phyloP scores from a whole-genome alignment of 2,113 vertebrate genomes.

The Maccullochella peelii region DNA sequence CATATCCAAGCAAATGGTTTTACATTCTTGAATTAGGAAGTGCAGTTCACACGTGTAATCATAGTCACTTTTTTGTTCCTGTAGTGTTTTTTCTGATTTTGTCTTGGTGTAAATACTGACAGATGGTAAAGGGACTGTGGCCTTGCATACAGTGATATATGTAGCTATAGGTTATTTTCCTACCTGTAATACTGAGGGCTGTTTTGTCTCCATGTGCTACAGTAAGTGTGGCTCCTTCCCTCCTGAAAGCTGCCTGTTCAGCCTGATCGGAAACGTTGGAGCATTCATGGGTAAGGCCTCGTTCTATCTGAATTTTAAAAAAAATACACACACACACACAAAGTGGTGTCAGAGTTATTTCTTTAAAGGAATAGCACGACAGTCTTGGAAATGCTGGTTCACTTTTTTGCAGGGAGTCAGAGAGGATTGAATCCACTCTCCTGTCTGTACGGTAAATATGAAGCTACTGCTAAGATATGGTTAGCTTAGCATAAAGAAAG shows the following conservation, averaged over 20 bases:
- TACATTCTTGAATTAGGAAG: not conserved
- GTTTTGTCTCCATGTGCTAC: constrained; percentile 41
- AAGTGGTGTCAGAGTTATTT: not conserved
- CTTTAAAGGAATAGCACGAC: not conserved
- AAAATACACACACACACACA: not conserved
- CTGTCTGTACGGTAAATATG: not conserved
- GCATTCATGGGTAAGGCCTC: constrained; percentile 92
- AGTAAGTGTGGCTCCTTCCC: constrained; percentile 94
- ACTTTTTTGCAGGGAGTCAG: not conserved
- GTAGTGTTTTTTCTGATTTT: no score
- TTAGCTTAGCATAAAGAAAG: not conserved
- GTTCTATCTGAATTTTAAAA: not conserved
- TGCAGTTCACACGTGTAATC: not conserved
- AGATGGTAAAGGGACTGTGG: not conserved
- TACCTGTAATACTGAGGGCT: not conserved
- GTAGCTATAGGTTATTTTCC: not conserved
- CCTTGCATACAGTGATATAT: not conserved
- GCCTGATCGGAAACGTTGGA: constrained; percentile 92
- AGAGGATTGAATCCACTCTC: not conserved
- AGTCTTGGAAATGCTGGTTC: not conserved
- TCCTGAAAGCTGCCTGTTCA: constrained; percentile 95
- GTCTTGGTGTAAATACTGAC: not conserved
- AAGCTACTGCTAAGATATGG: not conserved
- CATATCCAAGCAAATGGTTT: not conserved
- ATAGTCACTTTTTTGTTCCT: not conserved